Evolutionary conservation across 2,888 invertebrate genomes (phyloP), one percentile per base, ranked within the genome.

Genomic region (Caradrina clavipalpis): DNA sequence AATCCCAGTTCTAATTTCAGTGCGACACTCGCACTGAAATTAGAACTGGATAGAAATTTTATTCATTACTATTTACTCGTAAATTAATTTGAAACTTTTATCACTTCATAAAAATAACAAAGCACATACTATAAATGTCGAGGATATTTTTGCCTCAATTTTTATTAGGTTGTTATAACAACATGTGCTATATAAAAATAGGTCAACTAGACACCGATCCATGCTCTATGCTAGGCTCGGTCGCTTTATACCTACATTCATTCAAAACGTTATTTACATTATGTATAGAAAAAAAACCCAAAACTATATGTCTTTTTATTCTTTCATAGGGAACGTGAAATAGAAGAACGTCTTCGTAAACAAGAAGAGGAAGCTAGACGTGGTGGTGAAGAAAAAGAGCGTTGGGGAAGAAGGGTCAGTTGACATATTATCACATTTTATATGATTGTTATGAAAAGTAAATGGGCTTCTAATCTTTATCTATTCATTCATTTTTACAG

Each of bases 341-440:
- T 99, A 79, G 99, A 99, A 90, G 98, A 98, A 89, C 97, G 98
- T 81, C 95, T 99, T 60, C 97, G 97, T 42, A 97, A 97, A 86
- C 96, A 97, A 81, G 94, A 94, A 73, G 96, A 96, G 66, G 95
- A 95, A 82, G 88, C 94, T 1, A 89, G 95, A 51, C 92, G 93
- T 60, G 91, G 81, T 2, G 82, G 83, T 17, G 95, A 95, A 1
- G 96, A 95, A 2, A 95, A 95, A 66, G 95, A 95, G 54, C 94
- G 95, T 73, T 96, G 96, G 96, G 93, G 92, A 55, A 90, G 94
- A 55, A 90, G 90, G 90, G 95, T 94, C 72, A 72, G 83, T 81
- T 31, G 4, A 42, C n/a, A n/a, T n/a, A 70, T 42, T 35, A 11
- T 8, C 7, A 19, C 21, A 21, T 26, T 35, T 22, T 39, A 15